A percentile compares a stretch with the other conserved stretches of the same genome.
These are phyloP conservation scores for Brachyptera putata DNA, from an alignment of 2,888 invertebrate species.

Conservation along the genomic window DNA sequence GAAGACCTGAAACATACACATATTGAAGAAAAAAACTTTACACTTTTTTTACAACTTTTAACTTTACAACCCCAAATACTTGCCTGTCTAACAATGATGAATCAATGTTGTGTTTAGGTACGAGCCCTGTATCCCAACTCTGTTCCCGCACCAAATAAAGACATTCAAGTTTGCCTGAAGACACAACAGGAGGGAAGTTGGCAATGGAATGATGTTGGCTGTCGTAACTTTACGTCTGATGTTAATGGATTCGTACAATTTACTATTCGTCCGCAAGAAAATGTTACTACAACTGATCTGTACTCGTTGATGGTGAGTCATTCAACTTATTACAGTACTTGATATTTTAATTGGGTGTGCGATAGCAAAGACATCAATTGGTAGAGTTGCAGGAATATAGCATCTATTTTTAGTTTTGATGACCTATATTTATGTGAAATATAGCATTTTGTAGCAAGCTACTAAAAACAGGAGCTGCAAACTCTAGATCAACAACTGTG, in stretches of 20 bases:
- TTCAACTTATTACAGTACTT: too few relatives aligned
- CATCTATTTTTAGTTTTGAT: not conserved
- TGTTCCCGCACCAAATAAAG: constrained; percentile 42
- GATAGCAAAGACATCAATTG: not conserved
- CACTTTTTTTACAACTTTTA: too few relatives aligned
- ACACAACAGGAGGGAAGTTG: constrained; percentile 41
- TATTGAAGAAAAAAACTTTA: too few relatives aligned
- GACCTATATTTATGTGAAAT: too few relatives aligned
- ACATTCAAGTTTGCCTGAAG: constrained; percentile 43
- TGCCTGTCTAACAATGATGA: too few relatives aligned
- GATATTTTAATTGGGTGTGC: not conserved
- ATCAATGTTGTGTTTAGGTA: too few relatives aligned
- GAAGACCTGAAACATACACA: too few relatives aligned
- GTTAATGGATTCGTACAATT: constrained; percentile 43
- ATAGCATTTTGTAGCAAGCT: too few relatives aligned
- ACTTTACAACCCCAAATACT: too few relatives aligned
- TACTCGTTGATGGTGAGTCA: constrained; percentile 28
- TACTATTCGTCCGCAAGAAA: constrained; percentile 43
- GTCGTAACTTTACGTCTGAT: constrained; percentile 44
- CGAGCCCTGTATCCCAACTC: constrained; percentile 42
- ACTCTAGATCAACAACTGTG: too few relatives aligned
- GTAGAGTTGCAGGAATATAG: too few relatives aligned
- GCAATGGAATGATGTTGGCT: constrained; percentile 42
- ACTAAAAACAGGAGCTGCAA: too few relatives aligned
- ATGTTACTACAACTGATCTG: constrained; percentile 33